phyloP scores from a whole-genome alignment of 2,113 vertebrate genomes.

The Pionites leucogaster region DNA sequence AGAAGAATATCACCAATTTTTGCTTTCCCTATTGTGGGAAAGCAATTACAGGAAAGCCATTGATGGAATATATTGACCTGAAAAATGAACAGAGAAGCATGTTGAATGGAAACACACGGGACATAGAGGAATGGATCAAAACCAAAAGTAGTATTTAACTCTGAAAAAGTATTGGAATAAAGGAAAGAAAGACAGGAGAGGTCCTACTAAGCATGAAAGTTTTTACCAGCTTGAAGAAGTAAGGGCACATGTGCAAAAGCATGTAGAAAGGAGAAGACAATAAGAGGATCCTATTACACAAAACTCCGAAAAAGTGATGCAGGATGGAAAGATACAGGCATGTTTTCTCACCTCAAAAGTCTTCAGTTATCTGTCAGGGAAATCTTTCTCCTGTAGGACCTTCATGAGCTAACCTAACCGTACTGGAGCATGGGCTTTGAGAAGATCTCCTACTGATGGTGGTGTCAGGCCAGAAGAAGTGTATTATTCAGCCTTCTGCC shows the following conservation, averaged over 20 bases:
- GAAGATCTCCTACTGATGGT: background rate
- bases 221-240: background rate
- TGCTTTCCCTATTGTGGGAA: background rate
- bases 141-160: background rate
- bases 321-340: background rate
- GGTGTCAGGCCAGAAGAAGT: background rate
- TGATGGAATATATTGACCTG: background rate
- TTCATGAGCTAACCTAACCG: background rate
- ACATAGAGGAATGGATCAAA: background rate
- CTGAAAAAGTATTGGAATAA: background rate
- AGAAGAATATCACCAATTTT: background rate
- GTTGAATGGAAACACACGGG: background rate
- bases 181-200: background rate
- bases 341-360: background rate
- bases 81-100: background rate
- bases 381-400: background rate
- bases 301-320: background rate
- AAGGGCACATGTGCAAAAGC: background rate
- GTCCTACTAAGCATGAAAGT: background rate
- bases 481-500: background rate
- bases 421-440: background rate
- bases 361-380: background rate
- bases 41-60: background rate
- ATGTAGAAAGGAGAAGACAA: background rate
- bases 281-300: background rate